These are phyloP conservation scores for Malachius bipustulatus DNA, from an alignment of 2,888 invertebrate species.

Conservation along the genomic window DNA sequence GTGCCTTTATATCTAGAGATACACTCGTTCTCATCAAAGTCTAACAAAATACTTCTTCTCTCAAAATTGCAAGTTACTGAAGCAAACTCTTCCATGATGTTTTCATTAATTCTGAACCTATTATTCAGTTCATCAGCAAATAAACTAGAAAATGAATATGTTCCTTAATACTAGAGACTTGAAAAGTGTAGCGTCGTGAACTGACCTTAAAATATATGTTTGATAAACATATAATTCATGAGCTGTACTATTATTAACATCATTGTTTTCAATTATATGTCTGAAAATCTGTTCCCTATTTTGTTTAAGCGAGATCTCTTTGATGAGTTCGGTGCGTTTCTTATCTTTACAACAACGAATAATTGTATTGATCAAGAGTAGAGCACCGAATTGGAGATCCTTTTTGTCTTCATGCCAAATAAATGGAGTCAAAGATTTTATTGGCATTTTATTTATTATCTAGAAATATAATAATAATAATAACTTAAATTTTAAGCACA, in stretches of 20 bases:
- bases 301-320: slow-evolving; percentile 19
- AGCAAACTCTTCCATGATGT: slow-evolving; percentile 27
- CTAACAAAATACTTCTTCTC: slow-evolving; percentile 26
- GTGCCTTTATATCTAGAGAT: slow-evolving; percentile 18
- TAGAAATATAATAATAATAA: no score
- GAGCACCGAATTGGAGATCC: slow-evolving; percentile 27
- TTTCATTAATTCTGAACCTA: slow-evolving; percentile 22
- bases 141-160: slow-evolving; percentile 19
- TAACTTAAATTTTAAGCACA: no score
- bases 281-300: slow-evolving; percentile 16
- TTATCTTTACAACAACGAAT: slow-evolving; percentile 27
- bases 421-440: no score
- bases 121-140: slow-evolving; percentile 24
- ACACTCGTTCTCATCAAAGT: slow-evolving; percentile 28
- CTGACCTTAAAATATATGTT: slow-evolving; percentile 31
- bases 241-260: slow-evolving; percentile 25
- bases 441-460: no score
- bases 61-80: slow-evolving; percentile 22
- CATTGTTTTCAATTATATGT: slow-evolving; percentile 20
- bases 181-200: slow-evolving; percentile 3
- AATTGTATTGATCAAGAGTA: slow-evolving; percentile 31
- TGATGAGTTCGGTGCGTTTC: slow-evolving; percentile 25
- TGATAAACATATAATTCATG: slow-evolving; percentile 33
- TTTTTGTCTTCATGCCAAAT: no score
- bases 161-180: no score